These are phyloP conservation scores for Burhinus oedicnemus DNA, from an alignment of 2,113 vertebrate species.

Conservation along the genomic window DNA sequence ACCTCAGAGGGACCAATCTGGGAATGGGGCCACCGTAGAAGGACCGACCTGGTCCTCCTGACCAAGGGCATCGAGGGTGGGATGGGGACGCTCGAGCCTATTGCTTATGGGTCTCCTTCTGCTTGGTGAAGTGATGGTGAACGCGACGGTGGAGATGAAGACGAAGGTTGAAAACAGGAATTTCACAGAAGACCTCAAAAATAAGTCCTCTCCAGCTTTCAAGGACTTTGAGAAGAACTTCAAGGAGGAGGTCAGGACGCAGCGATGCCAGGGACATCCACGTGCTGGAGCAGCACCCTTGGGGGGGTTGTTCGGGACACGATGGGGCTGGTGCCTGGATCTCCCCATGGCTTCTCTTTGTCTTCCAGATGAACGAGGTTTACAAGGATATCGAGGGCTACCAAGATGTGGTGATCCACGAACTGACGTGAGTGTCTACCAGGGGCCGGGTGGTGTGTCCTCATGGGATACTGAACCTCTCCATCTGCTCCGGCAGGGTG, in stretches of 20 bases:
- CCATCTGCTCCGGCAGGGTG: background rate
- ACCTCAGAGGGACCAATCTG: no score
- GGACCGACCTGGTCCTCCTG: no score
- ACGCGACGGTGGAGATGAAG: background rate
- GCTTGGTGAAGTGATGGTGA: background rate
- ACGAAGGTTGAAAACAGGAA: background rate
- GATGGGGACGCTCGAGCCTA: rapidly evolving
- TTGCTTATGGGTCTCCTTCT: background rate
- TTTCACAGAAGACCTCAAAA: rapidly evolving
- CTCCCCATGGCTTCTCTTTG: background rate
- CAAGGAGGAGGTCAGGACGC: background rate
- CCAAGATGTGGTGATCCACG: background rate
- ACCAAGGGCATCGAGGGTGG: background rate
- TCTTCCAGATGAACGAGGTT: background rate
- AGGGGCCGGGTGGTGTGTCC: background rate
- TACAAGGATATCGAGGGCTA: background rate
- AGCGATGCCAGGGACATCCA: background rate
- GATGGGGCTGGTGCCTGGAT: rapidly evolving
- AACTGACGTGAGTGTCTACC: background rate
- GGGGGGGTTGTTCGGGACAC: background rate
- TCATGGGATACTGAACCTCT: background rate
- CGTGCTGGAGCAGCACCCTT: background rate
- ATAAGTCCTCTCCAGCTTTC: background rate
- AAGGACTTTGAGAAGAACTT: background rate
- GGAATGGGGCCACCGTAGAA: background rate